Evolutionary conservation across 2,797 vertebrate genomes (phyloP), one percentile per base, ranked within the genome.

Genomic region (Pangasius mekongensis): DNA sequence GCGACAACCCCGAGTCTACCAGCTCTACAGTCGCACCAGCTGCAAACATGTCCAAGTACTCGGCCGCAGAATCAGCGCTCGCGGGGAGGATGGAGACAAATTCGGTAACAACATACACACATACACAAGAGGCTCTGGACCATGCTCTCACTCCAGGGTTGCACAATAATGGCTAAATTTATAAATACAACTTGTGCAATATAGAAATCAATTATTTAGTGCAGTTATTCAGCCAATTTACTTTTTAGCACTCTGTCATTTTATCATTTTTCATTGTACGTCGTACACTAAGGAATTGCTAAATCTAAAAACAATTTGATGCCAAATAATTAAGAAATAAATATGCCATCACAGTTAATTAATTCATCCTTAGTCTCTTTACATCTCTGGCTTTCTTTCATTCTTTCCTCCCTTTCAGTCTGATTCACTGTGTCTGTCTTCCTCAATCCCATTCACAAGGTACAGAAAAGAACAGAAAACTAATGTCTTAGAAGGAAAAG

Each of bases 21-120:
- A 99, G 94, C 98, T 99, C 89, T 99, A 99, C 95, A 99, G 98
- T 95, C 97, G 98, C 93, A 99, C 98, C 62, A 99, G 98, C 0
- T 98, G 98, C 90, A 99, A 99, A 91, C 98, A 99, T 49, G 97
- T 99, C 91, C 98, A 99, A 93, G 98, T 99, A 91, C 94, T 99
- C 24, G 98, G 98, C 87, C 97, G 98, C 89, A 96, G 96, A 92
- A 99, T 99, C 95, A 99, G 98, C 27, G 98, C 98, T 92, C 97
- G 97, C 47, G 98, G 98, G 93, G 98, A 99, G 93, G 98, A 99
- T 18, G 98, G 98, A 94, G 98, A 99, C 95, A 99, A 98, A 97
- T 99, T 98, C 98, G 98, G 98, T 99, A 99, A 95, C 78, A 94
- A 95, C 95, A 95, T 73, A 85, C 20, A 85, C 71, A 60, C 90